Evolutionary conservation across 2,113 vertebrate species (phyloP), one percentile per base, ranked within the genome.

Genomic region (Pseudopodoces humilis): DNA sequence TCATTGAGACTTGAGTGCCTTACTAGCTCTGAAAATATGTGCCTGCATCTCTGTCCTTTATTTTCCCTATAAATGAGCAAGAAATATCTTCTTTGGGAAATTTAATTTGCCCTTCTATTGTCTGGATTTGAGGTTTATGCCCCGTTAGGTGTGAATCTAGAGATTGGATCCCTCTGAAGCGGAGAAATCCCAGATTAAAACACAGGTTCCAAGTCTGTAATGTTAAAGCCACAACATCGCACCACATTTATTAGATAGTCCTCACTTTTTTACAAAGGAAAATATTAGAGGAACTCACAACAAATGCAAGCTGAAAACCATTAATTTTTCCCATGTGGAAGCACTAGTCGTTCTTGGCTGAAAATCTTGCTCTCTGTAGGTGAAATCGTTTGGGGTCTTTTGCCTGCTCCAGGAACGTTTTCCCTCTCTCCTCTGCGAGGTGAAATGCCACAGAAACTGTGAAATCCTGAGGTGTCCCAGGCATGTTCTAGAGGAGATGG

Each of bases 321-420:
- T 94, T 95, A 90, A 90, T 94, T 96, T 96, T 90, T 81, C 80
- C 90, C 95, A 94, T 96, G 86, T 96, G 96, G 90, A 92, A 97
- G 92, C 80, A 76, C 94, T 90, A 92, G 76, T 76, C 8, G 0
- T 94, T 95, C 88, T 96, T 96, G 93, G 93, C 93, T 92, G 89
- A 90, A 95, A 88, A 86, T 60, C 80, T 78, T 76, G 77, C 68
- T 49, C 76, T 68, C 88, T 43, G 31, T 93, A 95, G 95, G 88
- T 96, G 85, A 92, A 97, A 83, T 96, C 75, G 67, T 63, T 90
- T 64, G 39, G 9, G 12, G 1, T 53, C 85, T 91, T 85, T 85
- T 56, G 68, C 68, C 33, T 93, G 71, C 41, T 82, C 56, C 11
- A 3, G 41, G 68, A 95, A 78, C 4, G 1, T 74, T 88, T 88